Percentiles rank a stretch among this genome's conserved stretches.
These are phyloP conservation scores for Chelonus insularis DNA, from an alignment of 1,140 invertebrate species.

Conservation along the genomic window DNA sequence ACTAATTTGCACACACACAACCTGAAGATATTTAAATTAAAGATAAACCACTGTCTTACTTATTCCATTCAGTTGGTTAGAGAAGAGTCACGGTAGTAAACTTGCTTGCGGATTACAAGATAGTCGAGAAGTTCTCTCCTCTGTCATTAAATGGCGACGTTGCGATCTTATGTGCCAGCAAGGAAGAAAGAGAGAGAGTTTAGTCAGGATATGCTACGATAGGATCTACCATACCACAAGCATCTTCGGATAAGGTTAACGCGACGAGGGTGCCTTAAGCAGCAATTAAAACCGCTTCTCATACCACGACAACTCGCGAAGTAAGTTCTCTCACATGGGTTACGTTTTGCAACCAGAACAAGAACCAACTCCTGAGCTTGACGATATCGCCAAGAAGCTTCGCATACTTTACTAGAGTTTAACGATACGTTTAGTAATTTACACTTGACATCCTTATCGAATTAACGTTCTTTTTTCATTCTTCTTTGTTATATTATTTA, in stretches of 20 bases:
- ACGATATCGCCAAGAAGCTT: constrained; percentile 8
- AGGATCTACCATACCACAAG: constrained; percentile 26
- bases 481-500: not conserved
- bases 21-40: not conserved
- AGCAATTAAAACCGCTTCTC: constrained; percentile 49
- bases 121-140: constrained; percentile 36
- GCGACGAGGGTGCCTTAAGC: constrained; percentile 43
- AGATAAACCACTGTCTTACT: constrained; percentile 19
- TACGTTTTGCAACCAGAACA: constrained; percentile 12
- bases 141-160: constrained; percentile 28
- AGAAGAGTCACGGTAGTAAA: constrained; percentile 41
- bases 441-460: not conserved
- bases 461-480: not conserved
- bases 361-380: constrained; percentile 16
- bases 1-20: not conserved
- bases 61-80: constrained; percentile 29
- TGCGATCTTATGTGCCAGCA: not conserved
- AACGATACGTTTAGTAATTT: constrained; percentile 2
- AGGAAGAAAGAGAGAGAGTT: not conserved
- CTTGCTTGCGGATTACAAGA: constrained; percentile 42
- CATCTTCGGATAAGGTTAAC: constrained; percentile 34
- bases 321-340: constrained; percentile 36
- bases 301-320: constrained; percentile 37
- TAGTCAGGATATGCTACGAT: constrained; percentile 10
- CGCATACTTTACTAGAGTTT: not conserved